Evolutionary conservation across 2,113 vertebrate genomes (phyloP), one percentile per base, ranked within the genome.

Genomic region (Tragelaphus strepsiceros): DNA sequence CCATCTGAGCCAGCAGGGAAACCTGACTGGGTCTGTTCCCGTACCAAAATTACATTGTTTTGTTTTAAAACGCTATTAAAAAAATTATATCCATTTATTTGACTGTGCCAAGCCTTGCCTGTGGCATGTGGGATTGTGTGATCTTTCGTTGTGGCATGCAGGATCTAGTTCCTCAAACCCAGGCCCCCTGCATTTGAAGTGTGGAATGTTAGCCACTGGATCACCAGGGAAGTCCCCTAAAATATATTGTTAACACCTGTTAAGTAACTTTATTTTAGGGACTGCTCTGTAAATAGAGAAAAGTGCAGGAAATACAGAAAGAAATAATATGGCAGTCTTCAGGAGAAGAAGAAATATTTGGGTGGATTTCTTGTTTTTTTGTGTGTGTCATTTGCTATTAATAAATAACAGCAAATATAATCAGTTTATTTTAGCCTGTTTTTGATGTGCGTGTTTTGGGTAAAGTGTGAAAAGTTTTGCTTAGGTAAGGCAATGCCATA

Each of bases 361-460:
- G 17, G 6, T 90, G 64, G 49, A 64, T 90, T 93, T 89, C 77
- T 71, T 74, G 17, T 6, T 67, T 91, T 59, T 71, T 21, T 43
- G 39, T 67, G 35, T 74, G 59, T 39, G 13, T 80, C 35, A 58
- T 39, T 84, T 59, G 30, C 51, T 88, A 24, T 77, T 77, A 77
- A 43, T 43, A 82, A 90, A 61, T 62, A 59, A 43, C 49, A 46
- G 77, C 43, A 64, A 32, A 58, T 94, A n/a, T 26, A 86, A 24
- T 96, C 49, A 54, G 54, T 77, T 89, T 46, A 88, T 93, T 53
- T 90, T 93, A 93, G 81, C 58, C 71, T 77, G 30, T 80, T 96
- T 89, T 93, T 90, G 30, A 51, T 90, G 58, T 80, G 51, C 24
- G 24, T 86, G 7, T 39, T 86, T 35, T 77, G 46, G 80, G 19